Base-by-base conservation (phyloP, 2,888 invertebrate genomes). In the Villa cingulata region DNA sequence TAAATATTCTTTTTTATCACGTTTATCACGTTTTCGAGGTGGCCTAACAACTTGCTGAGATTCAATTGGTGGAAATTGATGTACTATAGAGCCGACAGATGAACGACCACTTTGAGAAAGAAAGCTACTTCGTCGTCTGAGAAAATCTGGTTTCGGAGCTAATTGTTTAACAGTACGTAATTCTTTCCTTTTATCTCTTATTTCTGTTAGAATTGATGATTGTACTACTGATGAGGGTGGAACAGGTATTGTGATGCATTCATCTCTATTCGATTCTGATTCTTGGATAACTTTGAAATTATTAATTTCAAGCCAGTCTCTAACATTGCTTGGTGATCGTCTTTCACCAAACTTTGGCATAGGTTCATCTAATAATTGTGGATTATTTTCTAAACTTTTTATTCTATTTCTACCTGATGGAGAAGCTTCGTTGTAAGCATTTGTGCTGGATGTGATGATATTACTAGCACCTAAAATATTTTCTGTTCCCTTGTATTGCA, bases 221-320 rank as follows among this genome's bases (percentile, higher is more conserved):
- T n/a, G 23, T 23, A 23, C 23, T 23, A 23, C 7, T 23, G 4
- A 7, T 23, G 23, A 7, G 3, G 29, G 29, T 32, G 12, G 12
- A 12, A 14, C 3, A 12, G 12, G 4, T 32, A 12, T 4, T 32
- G 29, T 12, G 9, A 14, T 12, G 9, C 12, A 32, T 12, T 32
- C 29, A 32, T 32, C 29, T 32, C 12, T 32, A 32, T 32, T 32
- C 12, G 12, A 32, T 32, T 32, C 29, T 12, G 9, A 3, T 12
- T 32, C 29, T 32, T 32, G 29, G 2, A 32, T 12, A 12, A 32
- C 12, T 32, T 32, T 32, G 12, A 32, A 32, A 43, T 53, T 48
- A 38, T 68, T 66, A 38, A 68, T 51, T 45, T 68, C 65, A 43
- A 69, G 58, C 68, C 68, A 69, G 56, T 69, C 68, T 48, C 58